Base-by-base conservation (phyloP, 2,888 invertebrate species). In the Odontomyia ornata region DNA sequence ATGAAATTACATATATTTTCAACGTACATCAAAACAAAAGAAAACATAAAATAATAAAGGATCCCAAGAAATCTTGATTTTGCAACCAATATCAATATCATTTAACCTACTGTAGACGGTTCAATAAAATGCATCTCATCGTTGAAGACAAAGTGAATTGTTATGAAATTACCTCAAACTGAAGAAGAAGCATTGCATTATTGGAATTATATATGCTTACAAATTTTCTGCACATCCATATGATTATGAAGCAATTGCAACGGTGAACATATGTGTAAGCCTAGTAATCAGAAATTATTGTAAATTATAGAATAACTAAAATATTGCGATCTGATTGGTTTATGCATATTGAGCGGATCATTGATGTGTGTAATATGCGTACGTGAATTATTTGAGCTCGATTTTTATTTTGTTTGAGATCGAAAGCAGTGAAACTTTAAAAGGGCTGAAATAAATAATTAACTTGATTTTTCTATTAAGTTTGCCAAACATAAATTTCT, bases 1-100 rank as follows among this genome's bases (percentile, higher is more conserved):
- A 65, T 65, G 27, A 65, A 65, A 65, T 65, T 65, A 65, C 65
- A 65, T 15, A 65, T 65, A 13, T 52, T 15, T 15, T 52, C 0
- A 15, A 4, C 15, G 52, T 13, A 52, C 52, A 5, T 18, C 9
- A 36, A 36, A 36, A 36, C 36, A 36, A 36, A 36, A 36, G 36
- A 36, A 36, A 36, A 36, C 9, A 36, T 36, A 36, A 36, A 36
- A 36, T 9, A 36, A 36, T 3, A 36, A 36, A 36, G 9, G 9
- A 36, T 36, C 36, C 36, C 3, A 36, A 3, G 27, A 62, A 62
- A 23, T 15, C 21, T 65, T n/a, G n/a, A 21, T 36, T 65, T 30
- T 28, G n/a, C 36, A 36, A 9, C n/a, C 65, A 65, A 65, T 65
- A 65, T 65, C 65, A 65, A 65, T 65, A 65, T 65, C 65, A 65